Evolutionary conservation across 1,140 invertebrate species (phyloP).

Genomic region (Aphelenchoides fujianensis): DNA sequence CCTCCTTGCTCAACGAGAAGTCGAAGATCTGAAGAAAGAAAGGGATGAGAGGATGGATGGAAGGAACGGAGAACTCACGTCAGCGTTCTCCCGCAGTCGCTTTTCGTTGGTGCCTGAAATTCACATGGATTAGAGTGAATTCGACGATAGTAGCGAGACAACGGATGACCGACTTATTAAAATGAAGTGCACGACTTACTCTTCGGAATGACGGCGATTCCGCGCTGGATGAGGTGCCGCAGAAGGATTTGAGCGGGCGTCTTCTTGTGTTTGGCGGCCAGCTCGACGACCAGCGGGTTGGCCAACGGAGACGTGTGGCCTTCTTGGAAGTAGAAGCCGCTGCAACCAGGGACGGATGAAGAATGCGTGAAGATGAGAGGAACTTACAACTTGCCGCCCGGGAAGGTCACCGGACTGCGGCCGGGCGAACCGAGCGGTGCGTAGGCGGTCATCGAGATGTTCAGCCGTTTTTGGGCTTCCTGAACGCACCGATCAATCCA

Average conservation of each 20-base stretch:
- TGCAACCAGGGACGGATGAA: not conserved
- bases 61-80: too few species aligned
- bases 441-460: slow-evolving; percentile 63
- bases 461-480: slow-evolving; percentile 26
- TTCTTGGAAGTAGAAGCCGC: slow-evolving; percentile 5
- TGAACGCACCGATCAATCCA: not conserved
- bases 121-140: too few species aligned
- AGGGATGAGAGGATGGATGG: too few species aligned
- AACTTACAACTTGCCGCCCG: slow-evolving; percentile 47
- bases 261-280: slow-evolving; percentile 69
- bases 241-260: too few species aligned
- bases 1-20: not conserved
- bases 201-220: too few species aligned
- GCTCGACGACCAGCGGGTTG: slow-evolving; percentile 67
- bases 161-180: too few species aligned
- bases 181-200: too few species aligned
- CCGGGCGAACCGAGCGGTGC: slow-evolving; percentile 63
- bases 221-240: too few species aligned
- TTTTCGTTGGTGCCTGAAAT: too few species aligned
- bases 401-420: slow-evolving; percentile 36
- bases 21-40: slow-evolving; percentile 16
- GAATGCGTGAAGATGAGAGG: slow-evolving; percentile 8
- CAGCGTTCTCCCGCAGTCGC: too few species aligned
- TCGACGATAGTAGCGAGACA: too few species aligned
- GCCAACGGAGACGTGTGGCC: slow-evolving; percentile 61